A percentile compares a stretch with the other conserved stretches of the same genome.
These are phyloP conservation scores for Pampus argenteus DNA, from an alignment of 2,797 vertebrate species.

Conservation along the genomic window DNA sequence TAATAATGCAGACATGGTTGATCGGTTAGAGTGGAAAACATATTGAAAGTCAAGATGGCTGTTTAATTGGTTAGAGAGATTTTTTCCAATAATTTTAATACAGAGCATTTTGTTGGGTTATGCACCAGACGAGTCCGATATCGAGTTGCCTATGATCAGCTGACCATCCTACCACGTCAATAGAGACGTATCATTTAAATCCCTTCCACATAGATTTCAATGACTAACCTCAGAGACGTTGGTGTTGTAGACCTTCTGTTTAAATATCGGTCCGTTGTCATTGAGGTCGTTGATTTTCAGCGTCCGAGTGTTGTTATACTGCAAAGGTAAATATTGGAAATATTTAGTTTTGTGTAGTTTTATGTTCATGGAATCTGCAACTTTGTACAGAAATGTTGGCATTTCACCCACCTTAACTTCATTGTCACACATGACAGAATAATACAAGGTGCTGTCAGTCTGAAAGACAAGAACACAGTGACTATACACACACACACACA, in stretches of 20 bases:
- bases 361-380: not conserved
- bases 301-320: constrained; percentile 62
- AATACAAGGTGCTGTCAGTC: constrained; percentile 53
- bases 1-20: no score
- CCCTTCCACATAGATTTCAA: not conserved
- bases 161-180: not conserved
- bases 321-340: not conserved
- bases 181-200: not conserved
- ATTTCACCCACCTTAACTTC: constrained; percentile 43
- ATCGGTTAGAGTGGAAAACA: no score
- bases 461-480: constrained; percentile 52
- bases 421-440: constrained; percentile 62
- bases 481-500: no score
- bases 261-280: constrained; percentile 81
- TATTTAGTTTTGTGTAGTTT: not conserved
- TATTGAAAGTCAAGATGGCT: no score
- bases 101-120: no score
- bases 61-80: no score
- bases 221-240: constrained; percentile 80
- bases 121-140: no score
- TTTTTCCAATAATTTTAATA: no score
- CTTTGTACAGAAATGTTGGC: not conserved
- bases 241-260: constrained; percentile 21
- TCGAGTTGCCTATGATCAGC: no score
- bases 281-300: constrained; percentile 75